Evolutionary conservation across 2,888 invertebrate species (phyloP), one percentile per base, ranked within the genome.

Genomic region (Eupithecia dodoneata): DNA sequence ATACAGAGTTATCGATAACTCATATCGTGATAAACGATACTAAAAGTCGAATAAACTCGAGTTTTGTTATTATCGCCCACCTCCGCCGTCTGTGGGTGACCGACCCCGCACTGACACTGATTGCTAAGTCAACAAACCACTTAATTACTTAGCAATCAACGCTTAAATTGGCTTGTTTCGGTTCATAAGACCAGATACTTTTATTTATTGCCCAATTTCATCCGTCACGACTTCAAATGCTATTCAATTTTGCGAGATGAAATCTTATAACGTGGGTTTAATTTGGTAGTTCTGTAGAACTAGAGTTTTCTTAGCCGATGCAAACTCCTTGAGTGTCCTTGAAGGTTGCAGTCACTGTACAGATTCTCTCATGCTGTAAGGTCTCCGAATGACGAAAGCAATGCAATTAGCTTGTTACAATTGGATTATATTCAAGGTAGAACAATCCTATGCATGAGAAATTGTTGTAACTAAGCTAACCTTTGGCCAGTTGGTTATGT

Each of bases 101-200:
- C 87, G 88, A 87, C 87, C 86, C 75, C 79, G 74, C 82, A 82
- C 81, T 82, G 79, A 85, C 82, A 79, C 81, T 82, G 80, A 83
- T 83, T 81, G 81, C 76, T 81, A 79, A 82, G 69, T 82, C 84
- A 84, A 84, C 84, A 84, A 85, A 83, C 81, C 73, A 71, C 81
- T 86, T 87, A 87, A 86, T 87, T 85, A 85, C 81, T 41, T 63
- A 73, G 78, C 72, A 15, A 79, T 83, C 84, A 84, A 80, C 74
- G 81, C 74, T 72, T 71, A 63, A 76, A 76, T 74, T 79, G 78
- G 74, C 70, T 65, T 70, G 67, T 69, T 72, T 76, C 75, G 52
- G 65, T 55, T 72, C 45, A 65, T 72, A 63, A 75, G 65, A 75
- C 49, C 66, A 55, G 49, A 47, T 75, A 75, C 49, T 76, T 76